Evolutionary conservation across 2,888 invertebrate genomes (phyloP).

Genomic region (Prosapia bicincta): DNA sequence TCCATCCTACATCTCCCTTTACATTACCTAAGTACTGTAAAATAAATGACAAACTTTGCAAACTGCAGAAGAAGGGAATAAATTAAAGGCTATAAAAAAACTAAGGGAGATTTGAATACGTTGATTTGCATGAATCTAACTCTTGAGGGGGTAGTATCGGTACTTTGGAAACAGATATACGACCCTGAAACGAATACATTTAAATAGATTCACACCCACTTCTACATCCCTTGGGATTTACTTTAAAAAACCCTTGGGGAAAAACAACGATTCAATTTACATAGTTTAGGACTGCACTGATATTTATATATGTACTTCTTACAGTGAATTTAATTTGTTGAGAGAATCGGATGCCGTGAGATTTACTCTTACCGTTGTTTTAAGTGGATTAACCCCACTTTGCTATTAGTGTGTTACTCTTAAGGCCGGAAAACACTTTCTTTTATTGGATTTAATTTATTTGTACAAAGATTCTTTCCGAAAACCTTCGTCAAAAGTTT

Average conservation of each 20-base stretch:
- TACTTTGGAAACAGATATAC: constrained; percentile 17
- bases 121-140: constrained; percentile 22
- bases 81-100: neutral
- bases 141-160: constrained; percentile 6
- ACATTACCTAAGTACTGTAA: neutral
- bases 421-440: neutral
- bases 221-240: constrained; percentile 1
- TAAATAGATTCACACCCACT: constrained; percentile 19
- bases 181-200: constrained; percentile 13
- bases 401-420: neutral
- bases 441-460: too few relatives aligned
- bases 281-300: constrained; percentile 17
- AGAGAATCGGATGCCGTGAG: neutral
- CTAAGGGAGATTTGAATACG: constrained; percentile 10
- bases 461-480: too few relatives aligned
- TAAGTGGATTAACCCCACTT: neutral
- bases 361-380: neutral
- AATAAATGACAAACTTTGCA: neutral
- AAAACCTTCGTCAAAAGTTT: too few relatives aligned
- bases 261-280: constrained; percentile 18
- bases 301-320: constrained; percentile 10
- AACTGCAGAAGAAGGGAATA: neutral
- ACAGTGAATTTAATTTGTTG: constrained; percentile 20
- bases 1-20: neutral
- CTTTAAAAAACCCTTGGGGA: neutral